phyloP scores from a whole-genome alignment of 1,140 invertebrate species.

The Cyrtorhinus lividipennis region DNA sequence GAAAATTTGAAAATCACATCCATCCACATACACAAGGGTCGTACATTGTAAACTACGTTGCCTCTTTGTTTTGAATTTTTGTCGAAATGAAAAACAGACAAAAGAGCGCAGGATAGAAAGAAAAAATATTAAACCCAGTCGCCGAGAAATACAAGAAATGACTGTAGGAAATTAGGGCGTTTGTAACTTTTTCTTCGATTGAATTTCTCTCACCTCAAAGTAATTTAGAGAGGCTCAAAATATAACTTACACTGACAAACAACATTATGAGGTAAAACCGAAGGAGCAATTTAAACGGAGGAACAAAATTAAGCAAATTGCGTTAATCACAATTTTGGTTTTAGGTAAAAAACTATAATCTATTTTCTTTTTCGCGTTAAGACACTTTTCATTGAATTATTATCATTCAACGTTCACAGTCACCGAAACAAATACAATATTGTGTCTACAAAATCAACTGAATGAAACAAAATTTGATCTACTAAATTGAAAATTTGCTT shows the following conservation, averaged over 20 bases:
- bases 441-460: no score
- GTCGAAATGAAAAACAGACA: no score
- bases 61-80: not conserved
- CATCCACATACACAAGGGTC: slow-evolving; percentile 13
- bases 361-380: not conserved
- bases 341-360: slow-evolving; percentile 7
- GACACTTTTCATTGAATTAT: not conserved
- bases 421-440: not conserved
- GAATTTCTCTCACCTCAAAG: no score
- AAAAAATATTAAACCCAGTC: not conserved
- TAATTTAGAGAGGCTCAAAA: no score
- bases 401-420: not conserved
- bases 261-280: not conserved
- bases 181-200: no score
- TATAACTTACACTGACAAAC: not conserved
- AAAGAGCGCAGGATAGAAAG: no score
- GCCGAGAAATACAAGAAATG: not conserved
- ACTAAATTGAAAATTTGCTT: no score
- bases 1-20: slow-evolving; percentile 8
- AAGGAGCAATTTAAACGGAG: not conserved
- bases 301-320: not conserved
- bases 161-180: not conserved
- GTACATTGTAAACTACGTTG: not conserved
- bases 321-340: slow-evolving; percentile 2
- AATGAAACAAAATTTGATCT: no score